A percentile compares a stretch with the other conserved stretches of the same genome.
Conservation (phyloP, 2,888 invertebrate genomes). For the Cephus runcator region DNA sequence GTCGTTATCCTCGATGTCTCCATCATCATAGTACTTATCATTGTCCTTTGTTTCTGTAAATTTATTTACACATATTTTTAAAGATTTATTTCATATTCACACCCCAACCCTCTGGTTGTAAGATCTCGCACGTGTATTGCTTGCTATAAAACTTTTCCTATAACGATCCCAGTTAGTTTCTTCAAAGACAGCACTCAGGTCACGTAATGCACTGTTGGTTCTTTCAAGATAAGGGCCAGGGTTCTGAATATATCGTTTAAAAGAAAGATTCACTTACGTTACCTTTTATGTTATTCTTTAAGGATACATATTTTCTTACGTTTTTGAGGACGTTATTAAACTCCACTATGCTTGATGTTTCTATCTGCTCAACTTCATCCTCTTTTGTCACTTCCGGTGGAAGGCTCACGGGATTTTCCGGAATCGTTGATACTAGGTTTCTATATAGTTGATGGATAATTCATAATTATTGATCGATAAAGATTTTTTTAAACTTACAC, state of each 20-base stretch:
- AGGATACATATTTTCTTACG: constrained; percentile 21
- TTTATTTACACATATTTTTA: not conserved
- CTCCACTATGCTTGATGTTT: constrained; percentile 36
- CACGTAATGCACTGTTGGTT: constrained; percentile 38
- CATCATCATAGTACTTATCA: not conserved
- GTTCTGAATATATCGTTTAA: constrained; percentile 11
- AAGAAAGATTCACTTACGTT: not conserved
- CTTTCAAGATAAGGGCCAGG: constrained; percentile 17
- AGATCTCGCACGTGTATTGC: constrained; percentile 16
- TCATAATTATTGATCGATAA: not conserved
- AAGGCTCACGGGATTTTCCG: not conserved
- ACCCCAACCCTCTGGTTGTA: not conserved
- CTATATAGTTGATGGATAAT: not conserved
- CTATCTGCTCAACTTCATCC: constrained; percentile 2
- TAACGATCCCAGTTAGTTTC: constrained; percentile 48
- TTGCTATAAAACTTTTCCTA: constrained; percentile 26
- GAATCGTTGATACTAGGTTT: not conserved
- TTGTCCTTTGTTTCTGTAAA: not conserved
- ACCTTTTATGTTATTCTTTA: not conserved
- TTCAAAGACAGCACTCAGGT: constrained; percentile 39
- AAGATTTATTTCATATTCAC: not conserved
- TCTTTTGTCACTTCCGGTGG: not conserved
- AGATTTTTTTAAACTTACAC: not conserved
- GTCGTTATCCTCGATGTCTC: not conserved
- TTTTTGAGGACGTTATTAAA: constrained; percentile 38